These are phyloP conservation scores for Heptranchias perlo DNA, from an alignment of 2,113 vertebrate species.

Conservation along the genomic window DNA sequence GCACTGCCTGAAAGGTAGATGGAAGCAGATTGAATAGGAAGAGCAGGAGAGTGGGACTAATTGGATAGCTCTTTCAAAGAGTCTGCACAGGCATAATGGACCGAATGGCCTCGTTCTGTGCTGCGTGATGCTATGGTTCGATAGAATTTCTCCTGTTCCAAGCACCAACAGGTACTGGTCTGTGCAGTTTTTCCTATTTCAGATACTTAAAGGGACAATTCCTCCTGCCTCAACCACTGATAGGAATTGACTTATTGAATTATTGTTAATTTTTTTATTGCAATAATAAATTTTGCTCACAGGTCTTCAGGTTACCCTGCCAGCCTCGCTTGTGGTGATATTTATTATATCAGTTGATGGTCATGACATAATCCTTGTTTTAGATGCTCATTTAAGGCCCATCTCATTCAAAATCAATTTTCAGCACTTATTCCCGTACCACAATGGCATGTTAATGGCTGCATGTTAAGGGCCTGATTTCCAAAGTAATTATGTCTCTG, in stretches of 20 bases:
- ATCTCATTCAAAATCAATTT: constrained; percentile 24
- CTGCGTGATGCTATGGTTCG: too few species aligned
- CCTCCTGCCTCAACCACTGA: too few species aligned
- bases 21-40: neutral
- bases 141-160: neutral
- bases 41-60: too few species aligned
- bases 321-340: neutral
- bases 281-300: neutral
- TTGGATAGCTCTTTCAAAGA: too few species aligned
- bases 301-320: neutral
- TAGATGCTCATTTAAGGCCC: neutral
- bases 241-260: too few species aligned
- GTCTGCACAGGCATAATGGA: too few species aligned
- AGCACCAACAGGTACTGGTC: neutral
- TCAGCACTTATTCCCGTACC: neutral
- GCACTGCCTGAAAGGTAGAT: neutral
- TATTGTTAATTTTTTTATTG: neutral
- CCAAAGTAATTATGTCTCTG: constrained; percentile 3
- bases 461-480: neutral
- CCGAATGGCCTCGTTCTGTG: too few species aligned
- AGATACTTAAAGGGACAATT: too few species aligned
- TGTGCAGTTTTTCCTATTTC: too few species aligned
- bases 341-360: constrained; percentile 1
- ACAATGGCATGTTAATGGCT: constrained; percentile 21
- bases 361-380: constrained; percentile 13